Evolutionary conservation across 2,113 vertebrate species (phyloP), one percentile per base, ranked within the genome.

Genomic region (Lepidothrix coronata): DNA sequence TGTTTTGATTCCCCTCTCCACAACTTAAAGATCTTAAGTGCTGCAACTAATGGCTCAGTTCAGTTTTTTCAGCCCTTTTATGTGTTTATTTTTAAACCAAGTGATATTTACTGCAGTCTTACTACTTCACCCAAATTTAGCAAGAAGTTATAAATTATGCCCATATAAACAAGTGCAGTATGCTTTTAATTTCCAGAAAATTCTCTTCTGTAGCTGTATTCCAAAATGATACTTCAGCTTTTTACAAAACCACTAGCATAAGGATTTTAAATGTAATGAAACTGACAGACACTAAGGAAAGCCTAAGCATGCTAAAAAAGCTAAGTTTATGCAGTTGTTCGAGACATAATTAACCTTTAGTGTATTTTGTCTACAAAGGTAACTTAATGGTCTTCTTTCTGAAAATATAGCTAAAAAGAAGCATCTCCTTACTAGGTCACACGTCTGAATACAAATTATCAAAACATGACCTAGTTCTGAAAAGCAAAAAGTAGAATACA

Each of bases 391-490:
- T 85, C n/a, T 65, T 96, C 71, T 89, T 88, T 79, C 28, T 54
- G 23, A 91, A 94, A 91, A 86, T 30, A 63, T 0, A 77, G 23
- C 28, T 81, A n/a, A 71, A 76, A 90, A 81, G 33, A 77, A 44
- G 2, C 21, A 66, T 46, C 35, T 89, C n/a, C 73, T 89, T 94
- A 91, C 65, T 87, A 94, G 77, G 86, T 93, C 84, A 95, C 30
- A 79, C 27, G 85, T 76, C 59, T 59, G 70, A 93, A 93, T 71
- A 96, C 27, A 91, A 88, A 88, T 91, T 93, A 93, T 51, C 78
- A 93, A 88, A 96, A 94, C 28, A 66, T 59, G 93, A 94, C 81
- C 93, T 89, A 93, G 51, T 94, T 97, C 74, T 85, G 89, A 82
- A 93, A 78, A 95, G 62, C n/a, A 82, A 46, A 55, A 91, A 79